Conservation (phyloP, 2,888 invertebrate genomes). For the Tenthredo distinguenda region DNA sequence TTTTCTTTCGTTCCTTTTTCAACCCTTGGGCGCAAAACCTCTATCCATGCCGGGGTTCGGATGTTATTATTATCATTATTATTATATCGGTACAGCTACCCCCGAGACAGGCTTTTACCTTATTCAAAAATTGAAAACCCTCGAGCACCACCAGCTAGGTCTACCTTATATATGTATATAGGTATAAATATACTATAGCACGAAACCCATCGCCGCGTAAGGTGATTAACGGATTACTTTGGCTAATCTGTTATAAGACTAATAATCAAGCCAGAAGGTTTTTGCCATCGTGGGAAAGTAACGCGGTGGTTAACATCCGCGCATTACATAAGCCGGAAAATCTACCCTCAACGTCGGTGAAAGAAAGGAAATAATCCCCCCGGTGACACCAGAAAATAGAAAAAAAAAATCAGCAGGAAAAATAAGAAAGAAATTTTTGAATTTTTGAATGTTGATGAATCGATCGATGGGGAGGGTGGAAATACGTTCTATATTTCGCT, state of each 20-base stretch:
- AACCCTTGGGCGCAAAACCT: not conserved
- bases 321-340: constrained; percentile 1
- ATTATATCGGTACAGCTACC: not conserved
- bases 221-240: constrained; percentile 34
- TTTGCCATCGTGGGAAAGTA: constrained; percentile 8
- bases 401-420: not conserved
- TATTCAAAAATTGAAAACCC: constrained; percentile 31
- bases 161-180: not conserved
- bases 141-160: not conserved
- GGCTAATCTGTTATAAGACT: constrained; percentile 40
- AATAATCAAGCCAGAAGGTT: constrained; percentile 25
- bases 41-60: not conserved
- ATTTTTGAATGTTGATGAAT: too few relatives aligned
- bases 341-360: not conserved
- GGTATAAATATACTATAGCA: not conserved
- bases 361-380: not conserved
- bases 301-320: constrained; percentile 11
- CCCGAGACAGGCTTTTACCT: not conserved
- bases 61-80: not conserved
- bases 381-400: not conserved
- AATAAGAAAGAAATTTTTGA: not conserved
- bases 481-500: not conserved
- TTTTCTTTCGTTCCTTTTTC: not conserved
- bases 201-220: constrained; percentile 15
- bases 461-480: too few relatives aligned